Evolutionary conservation across 2,113 vertebrate genomes (phyloP).

Genomic region (Seriola rivoliana): DNA sequence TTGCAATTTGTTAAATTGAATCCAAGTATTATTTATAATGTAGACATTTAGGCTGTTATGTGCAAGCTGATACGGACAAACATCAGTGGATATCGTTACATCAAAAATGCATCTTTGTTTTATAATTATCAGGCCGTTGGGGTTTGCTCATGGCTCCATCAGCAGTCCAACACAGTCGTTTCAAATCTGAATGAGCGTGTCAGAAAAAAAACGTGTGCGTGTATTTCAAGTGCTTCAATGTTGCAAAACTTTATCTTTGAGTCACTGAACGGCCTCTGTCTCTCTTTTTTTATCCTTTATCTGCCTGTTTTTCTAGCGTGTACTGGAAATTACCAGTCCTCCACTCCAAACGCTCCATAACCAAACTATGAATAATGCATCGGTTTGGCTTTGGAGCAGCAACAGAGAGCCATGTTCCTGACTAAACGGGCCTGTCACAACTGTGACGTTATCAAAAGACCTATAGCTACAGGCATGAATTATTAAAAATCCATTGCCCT

Average conservation of each 20-base stretch:
- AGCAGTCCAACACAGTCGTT: constrained; percentile 2
- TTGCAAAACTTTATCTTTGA: constrained; percentile 48
- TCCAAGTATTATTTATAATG: constrained; percentile 9
- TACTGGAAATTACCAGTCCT: constrained; percentile 70
- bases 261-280: constrained; percentile 12
- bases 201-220: background rate
- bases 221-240: constrained; percentile 17
- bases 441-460: constrained; percentile 78
- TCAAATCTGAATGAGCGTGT: constrained; percentile 25
- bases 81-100: constrained; percentile 28
- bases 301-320: constrained; percentile 59
- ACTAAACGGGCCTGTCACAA: constrained; percentile 82
- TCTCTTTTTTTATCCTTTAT: constrained; percentile 48
- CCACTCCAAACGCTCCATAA: constrained; percentile 71
- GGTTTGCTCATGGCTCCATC: background rate
- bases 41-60: background rate
- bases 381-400: constrained; percentile 68
- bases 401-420: constrained; percentile 71
- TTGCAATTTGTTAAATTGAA: constrained; percentile 2
- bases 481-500: constrained; percentile 61
- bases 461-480: constrained; percentile 71
- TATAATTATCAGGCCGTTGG: constrained; percentile 30
- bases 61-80: constrained; percentile 1
- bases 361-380: constrained; percentile 81
- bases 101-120: constrained; percentile 44